Percentiles rank a stretch among this genome's conserved stretches.
These are phyloP conservation scores for Bothrops jararaca DNA, from an alignment of 2,113 vertebrate species.

Conservation along the genomic window DNA sequence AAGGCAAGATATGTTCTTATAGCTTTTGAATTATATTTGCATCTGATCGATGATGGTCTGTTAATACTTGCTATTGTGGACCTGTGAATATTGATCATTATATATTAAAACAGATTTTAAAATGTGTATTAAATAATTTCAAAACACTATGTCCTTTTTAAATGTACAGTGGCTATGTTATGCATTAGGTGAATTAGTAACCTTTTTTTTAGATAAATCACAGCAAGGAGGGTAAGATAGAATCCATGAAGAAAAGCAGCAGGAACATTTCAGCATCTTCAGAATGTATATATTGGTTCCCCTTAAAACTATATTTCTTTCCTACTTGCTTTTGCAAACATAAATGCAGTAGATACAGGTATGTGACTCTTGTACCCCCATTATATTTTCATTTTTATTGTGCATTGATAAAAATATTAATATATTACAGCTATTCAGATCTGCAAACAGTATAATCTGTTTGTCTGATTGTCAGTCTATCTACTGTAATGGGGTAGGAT, in stretches of 20 bases:
- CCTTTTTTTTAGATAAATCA: not conserved
- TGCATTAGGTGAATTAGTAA: not conserved
- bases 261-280: not conserved
- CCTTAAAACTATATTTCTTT: not conserved
- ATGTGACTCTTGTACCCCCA: not conserved
- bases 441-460: not conserved
- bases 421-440: not conserved
- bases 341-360: not conserved
- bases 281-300: not conserved
- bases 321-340: not conserved
- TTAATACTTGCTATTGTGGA: not conserved
- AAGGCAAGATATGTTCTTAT: not conserved
- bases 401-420: not conserved
- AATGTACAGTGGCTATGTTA: not conserved
- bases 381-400: not conserved
- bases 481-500: not conserved
- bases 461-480: not conserved
- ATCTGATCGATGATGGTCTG: not conserved
- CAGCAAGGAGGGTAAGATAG: not conserved
- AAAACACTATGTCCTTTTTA: not conserved
- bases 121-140: not conserved
- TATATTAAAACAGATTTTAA: not conserved
- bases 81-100: not conserved
- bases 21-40: not conserved
- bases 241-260: not conserved